These are phyloP conservation scores for Myripristis jacobus DNA, from an alignment of 2,797 vertebrate genomes.

Conservation along the genomic window DNA sequence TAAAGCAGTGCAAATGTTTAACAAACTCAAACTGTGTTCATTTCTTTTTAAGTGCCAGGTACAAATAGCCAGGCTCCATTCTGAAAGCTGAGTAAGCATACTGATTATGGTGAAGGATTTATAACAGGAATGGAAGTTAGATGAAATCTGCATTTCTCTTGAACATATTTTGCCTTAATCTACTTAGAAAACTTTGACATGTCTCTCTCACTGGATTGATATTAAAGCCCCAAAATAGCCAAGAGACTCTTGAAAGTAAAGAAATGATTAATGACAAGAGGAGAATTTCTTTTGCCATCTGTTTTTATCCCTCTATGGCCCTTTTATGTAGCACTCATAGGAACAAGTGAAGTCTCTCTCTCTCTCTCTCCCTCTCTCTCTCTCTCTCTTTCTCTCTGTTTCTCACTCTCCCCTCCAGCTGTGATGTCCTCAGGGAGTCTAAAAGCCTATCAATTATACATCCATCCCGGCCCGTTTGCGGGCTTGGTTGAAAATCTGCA, in stretches of 20 bases:
- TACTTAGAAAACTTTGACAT: background rate
- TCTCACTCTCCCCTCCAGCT: slow-evolving; percentile 11
- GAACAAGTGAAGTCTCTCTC: background rate
- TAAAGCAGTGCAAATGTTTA: background rate
- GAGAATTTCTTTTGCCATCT: slow-evolving; percentile 15
- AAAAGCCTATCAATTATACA: slow-evolving; percentile 68
- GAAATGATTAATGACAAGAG: slow-evolving; percentile 1
- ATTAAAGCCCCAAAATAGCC: slow-evolving; percentile 7
- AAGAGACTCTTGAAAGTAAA: slow-evolving; percentile 20
- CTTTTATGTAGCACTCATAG: slow-evolving; percentile 18
- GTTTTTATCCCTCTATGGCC: background rate
- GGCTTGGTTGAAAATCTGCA: slow-evolving; percentile 16
- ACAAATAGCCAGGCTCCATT: background rate
- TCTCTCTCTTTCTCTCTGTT: background rate
- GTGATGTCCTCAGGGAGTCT: slow-evolving; percentile 43
- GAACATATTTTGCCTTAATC: background rate
- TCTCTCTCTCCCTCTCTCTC: background rate
- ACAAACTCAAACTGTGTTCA: background rate
- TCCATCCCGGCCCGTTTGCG: slow-evolving; percentile 35
- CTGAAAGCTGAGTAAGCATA: slow-evolving; percentile 1
- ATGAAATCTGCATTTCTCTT: background rate
- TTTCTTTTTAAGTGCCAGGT: background rate
- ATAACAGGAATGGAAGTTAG: background rate
- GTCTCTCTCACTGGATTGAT: slow-evolving; percentile 7
- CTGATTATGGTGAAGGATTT: background rate